Evolutionary conservation across 2,888 invertebrate species (phyloP), one percentile per base, ranked within the genome.

Genomic region (Amiota minor): DNA sequence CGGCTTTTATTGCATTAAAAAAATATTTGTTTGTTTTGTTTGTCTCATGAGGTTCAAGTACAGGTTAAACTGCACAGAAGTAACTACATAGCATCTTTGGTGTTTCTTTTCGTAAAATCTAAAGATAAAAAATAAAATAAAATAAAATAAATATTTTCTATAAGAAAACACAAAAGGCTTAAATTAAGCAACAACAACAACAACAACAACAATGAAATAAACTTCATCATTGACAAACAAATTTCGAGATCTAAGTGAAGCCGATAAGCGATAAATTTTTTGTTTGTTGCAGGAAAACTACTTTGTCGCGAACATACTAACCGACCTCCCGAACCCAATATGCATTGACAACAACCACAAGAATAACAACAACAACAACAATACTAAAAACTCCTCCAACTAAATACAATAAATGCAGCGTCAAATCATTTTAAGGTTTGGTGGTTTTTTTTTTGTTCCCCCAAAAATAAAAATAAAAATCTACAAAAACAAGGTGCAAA

Each of bases 41-140:
- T 2, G 2, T 35, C 64, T 62, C 62, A 77, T 18, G 23, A 47
- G 70, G 79, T 79, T 79, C 79, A 79, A 79, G 79, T 78, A 78
- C 78, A 76, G 78, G 77, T 78, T 81, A 79, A 75, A 77, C 71
- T 75, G 50, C 14, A 20, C 11, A 64, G 56, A 59, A 50, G 45
- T 23, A 59, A 53, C n/a, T 12, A n/a, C n/a, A n/a, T n/a, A 53
- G n/a, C 53, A 16, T 9, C 53, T 16, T 35, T 35, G 35, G 35
- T 35, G 35, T 35, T 35, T 35, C 6, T 35, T 35, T 35, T 35
- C 0, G 35, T 35, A 35, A 35, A 35, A 71, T 9, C 53, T 56
- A 16, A 16, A 67, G 46, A 61, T 78, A 77, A 73, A 74, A 6
- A 35, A 73, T 72, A 6, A 35, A 35, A 35, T 6, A 35, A 35